Base-by-base conservation (phyloP, 2,797 vertebrate genomes). In the Corythornis leucogaster region DNA sequence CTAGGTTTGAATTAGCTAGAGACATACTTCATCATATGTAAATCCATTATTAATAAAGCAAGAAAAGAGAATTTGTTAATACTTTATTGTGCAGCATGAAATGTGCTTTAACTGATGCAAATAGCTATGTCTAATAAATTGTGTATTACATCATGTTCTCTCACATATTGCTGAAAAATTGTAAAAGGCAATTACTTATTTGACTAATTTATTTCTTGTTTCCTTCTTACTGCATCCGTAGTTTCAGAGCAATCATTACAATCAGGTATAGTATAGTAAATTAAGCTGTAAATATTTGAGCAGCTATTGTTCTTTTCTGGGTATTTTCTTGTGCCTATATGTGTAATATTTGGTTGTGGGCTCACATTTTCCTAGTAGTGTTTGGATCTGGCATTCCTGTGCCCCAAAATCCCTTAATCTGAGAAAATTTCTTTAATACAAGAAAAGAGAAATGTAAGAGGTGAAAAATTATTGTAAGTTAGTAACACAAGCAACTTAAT, bases 181-280 rank as follows among this genome's bases (percentile, higher is more conserved):
- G 78, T 53, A 61, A 76, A 83, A 89, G 79, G 2, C 53, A 69
- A 28, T 91, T 93, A 73, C 64, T 68, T 69, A 31, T 7, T 84
- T 97, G 82, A 97, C 96, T 98, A 97, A 97, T 92, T 78, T 90
- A 26, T 53, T 93, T 97, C 93, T 95, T 97, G 93, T 97, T 97
- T 97, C 93, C 97, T 97, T 97, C 96, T 97, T 97, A 97, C 97
- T 96, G 98, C 98, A 97, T 98, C 97, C 98, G 24, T 98, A 99
- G 99, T 99, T 97, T 99, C 99, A 98, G 99, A 99, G 97, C 99
- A 99, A 94, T 98, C 99, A 91, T 98, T 99, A 85, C 99, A 99
- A 98, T 99, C 99, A 99, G 99, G 99, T 99, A 99, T 94, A 98
- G 99, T 99, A 98, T 97, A 96, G 95, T 92, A 95, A 91, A 95